Percentiles rank a stretch among this genome's conserved stretches.
phyloP scores from a whole-genome alignment of 1,140 invertebrate genomes.

The Aphelinus atriplicis region DNA sequence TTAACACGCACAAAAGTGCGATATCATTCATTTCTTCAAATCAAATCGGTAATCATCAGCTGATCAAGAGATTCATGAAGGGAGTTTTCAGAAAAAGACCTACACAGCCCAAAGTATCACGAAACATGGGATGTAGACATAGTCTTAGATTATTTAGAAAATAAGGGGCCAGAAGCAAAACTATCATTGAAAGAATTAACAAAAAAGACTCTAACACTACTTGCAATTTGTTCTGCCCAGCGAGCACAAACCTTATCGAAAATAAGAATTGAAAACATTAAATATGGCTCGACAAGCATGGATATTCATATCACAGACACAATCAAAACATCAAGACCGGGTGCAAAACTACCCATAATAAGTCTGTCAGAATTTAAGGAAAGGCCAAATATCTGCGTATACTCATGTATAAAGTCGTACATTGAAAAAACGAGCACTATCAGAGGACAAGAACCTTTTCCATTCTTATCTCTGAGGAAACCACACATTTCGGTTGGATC shows the following conservation, averaged over 20 bases:
- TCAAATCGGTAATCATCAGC: not conserved
- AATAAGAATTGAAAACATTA: slow-evolving; percentile 6
- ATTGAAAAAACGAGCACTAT: not conserved
- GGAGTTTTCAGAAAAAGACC: not conserved
- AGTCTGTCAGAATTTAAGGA: not conserved
- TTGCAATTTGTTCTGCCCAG: not conserved
- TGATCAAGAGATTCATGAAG: not conserved
- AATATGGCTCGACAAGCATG: not conserved
- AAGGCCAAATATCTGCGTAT: not conserved
- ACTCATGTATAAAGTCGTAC: not conserved
- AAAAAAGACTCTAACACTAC: not conserved
- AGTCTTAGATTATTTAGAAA: slow-evolving; percentile 1
- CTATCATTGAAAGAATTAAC: not conserved
- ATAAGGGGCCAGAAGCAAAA: not conserved
- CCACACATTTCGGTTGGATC: not conserved
- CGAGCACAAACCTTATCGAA: not conserved
- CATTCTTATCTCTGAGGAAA: not conserved
- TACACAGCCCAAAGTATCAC: not conserved
- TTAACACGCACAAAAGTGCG: not conserved
- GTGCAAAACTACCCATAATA: not conserved
- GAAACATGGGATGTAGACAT: not conserved
- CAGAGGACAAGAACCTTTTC: not conserved
- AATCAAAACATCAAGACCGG: not conserved
- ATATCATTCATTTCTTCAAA: not conserved
- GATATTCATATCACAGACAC: slow-evolving; percentile 2